A percentile compares a stretch with the other conserved stretches of the same genome.
Conservation (phyloP, 37 sponge, comb jelly and placozoan species). For the Aplysina aerophoba region DNA sequence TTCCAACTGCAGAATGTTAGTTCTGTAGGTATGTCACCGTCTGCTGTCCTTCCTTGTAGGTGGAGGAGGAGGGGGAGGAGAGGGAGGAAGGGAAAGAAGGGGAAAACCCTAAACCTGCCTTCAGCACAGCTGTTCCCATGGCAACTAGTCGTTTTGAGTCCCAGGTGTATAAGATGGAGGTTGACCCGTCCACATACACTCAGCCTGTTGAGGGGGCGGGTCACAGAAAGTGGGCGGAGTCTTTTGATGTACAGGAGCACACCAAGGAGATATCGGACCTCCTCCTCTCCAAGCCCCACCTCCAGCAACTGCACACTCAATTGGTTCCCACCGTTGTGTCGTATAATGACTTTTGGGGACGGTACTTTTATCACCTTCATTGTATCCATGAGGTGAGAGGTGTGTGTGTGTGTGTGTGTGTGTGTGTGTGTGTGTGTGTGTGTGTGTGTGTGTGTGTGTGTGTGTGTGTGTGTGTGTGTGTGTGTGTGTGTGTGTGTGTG, state of each 20-base stretch:
- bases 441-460: slow-evolving; percentile 1
- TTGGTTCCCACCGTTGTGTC: slow-evolving; percentile 73
- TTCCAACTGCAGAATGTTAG: too few relatives aligned
- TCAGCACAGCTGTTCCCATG: not conserved
- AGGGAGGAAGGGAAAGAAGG: too few relatives aligned
- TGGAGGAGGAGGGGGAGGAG: too few relatives aligned
- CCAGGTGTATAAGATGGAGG: slow-evolving; percentile 10
- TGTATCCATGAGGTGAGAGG: slow-evolving; percentile 49
- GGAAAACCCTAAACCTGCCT: not conserved
- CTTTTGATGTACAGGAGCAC: slow-evolving; percentile 54
- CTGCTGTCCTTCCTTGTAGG: too few relatives aligned
- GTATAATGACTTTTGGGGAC: slow-evolving; percentile 72
- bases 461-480: not conserved
- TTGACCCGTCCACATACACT: not conserved
- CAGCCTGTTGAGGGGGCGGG: not conserved
- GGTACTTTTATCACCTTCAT: slow-evolving; percentile 61
- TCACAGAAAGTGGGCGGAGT: slow-evolving; percentile 48
- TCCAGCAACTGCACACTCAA: slow-evolving; percentile 57
- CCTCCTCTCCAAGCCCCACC: slow-evolving; percentile 51
- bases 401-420: not conserved
- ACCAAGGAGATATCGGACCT: slow-evolving; percentile 65
- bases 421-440: not conserved
- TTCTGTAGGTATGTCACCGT: too few relatives aligned
- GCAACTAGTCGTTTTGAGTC: slow-evolving; percentile 19
- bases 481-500: too few relatives aligned